These are phyloP conservation scores for Ammodytes marinus DNA, from an alignment of 2,113 vertebrate genomes.

Conservation along the genomic window DNA sequence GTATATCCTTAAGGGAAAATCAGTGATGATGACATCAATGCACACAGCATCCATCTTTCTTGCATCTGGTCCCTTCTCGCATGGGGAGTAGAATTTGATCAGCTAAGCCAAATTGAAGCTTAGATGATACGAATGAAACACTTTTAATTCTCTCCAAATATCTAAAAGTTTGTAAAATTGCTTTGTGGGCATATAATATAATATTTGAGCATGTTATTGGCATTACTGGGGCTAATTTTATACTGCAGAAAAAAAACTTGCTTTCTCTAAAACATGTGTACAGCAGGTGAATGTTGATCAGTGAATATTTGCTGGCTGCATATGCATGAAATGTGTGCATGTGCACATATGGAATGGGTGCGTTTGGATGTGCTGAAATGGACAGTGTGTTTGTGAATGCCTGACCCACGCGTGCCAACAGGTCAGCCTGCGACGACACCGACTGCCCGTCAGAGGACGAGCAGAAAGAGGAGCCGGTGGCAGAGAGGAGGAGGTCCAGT, in stretches of 20 bases:
- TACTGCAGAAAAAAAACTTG: not conserved
- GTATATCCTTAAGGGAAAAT: not conserved
- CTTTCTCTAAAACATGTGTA: conserved; percentile 4
- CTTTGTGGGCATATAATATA: conserved; percentile 18
- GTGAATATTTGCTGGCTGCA: not conserved
- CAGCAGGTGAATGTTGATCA: conserved; percentile 12
- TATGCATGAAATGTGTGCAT: conserved; percentile 47
- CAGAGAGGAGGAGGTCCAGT: conserved; percentile 85
- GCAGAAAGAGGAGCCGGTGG: conserved; percentile 64
- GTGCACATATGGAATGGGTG: conserved; percentile 8
- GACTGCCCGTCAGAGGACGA: conserved; percentile 80
- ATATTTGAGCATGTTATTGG: conserved; percentile 7
- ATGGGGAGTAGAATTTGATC: conserved; percentile 1
- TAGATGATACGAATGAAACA: not conserved
- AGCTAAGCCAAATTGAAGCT: conserved; percentile 4
- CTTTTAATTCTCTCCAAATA: conserved; percentile 25
- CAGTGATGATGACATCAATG: not conserved
- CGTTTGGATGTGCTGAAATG: conserved; percentile 50
- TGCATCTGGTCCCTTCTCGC: conserved; percentile 44
- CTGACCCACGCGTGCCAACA: conserved; percentile 73
- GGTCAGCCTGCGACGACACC: conserved; percentile 73
- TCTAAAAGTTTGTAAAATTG: conserved; percentile 21
- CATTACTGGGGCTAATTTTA: conserved; percentile 2
- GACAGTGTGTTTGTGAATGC: conserved; percentile 65
- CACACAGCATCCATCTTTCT: conserved; percentile 54